Evolutionary conservation across 2,113 vertebrate genomes (phyloP).

Genomic region (Tupaia tana): DNA sequence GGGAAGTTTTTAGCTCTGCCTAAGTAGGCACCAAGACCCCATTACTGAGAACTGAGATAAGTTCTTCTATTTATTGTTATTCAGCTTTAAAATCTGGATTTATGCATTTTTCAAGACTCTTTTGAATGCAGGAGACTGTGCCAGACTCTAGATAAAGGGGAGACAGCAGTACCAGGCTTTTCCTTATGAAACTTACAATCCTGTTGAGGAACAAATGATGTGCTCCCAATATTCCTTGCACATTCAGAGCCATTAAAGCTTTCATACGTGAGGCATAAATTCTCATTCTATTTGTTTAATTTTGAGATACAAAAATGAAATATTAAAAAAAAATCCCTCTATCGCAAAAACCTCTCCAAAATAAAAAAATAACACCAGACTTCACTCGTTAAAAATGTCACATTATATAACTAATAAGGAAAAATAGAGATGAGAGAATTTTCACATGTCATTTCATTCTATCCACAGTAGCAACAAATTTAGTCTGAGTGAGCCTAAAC

Average conservation of each 20-base stretch:
- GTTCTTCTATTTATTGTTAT: conserved; percentile 12
- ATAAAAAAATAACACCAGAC: neutral
- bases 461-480: conserved; percentile 73
- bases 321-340: neutral
- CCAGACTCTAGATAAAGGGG: conserved; percentile 27
- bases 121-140: conserved; percentile 1
- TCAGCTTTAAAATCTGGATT: neutral
- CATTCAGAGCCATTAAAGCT: conserved; percentile 41
- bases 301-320: conserved; percentile 61
- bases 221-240: neutral
- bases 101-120: conserved; percentile 1
- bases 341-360: too few relatives aligned
- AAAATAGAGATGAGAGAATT: conserved; percentile 66
- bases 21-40: neutral
- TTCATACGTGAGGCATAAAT: conserved; percentile 15
- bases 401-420: conserved; percentile 69
- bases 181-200: conserved; percentile 37
- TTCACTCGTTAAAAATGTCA: conserved; percentile 59
- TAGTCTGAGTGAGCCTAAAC: conserved; percentile 60
- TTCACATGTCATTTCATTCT: conserved; percentile 70
- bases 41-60: neutral
- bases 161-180: neutral
- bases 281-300: conserved; percentile 46
- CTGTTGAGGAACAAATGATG: neutral
- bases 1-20: neutral